Evolutionary conservation across 2,797 vertebrate species (phyloP).

Genomic region (Rhadinocentrus ornatus): DNA sequence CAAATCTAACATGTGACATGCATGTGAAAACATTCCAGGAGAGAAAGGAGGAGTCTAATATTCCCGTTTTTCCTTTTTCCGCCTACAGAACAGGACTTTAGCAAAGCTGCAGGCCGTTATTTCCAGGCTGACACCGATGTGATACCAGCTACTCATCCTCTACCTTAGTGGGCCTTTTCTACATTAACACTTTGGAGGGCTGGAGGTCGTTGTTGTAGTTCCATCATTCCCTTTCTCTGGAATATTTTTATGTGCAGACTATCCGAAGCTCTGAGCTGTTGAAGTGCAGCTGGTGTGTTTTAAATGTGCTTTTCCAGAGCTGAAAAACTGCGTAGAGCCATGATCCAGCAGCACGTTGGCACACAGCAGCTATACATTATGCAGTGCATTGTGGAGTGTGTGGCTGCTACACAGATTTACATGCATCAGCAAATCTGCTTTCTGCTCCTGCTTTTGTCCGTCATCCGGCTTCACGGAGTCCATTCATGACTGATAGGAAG

Average conservation of each 20-base stretch:
- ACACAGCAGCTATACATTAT: conserved; percentile 63
- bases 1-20: too few relatives aligned
- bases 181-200: background rate
- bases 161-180: background rate
- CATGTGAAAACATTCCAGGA: too few relatives aligned
- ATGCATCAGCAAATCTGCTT: conserved; percentile 70
- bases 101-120: too few relatives aligned
- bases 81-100: too few relatives aligned
- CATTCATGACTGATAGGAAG: conserved; percentile 87
- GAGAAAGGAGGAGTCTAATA: too few relatives aligned
- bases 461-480: conserved; percentile 79
- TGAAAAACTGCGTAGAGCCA: conserved; percentile 40
- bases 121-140: background rate
- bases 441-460: conserved; percentile 67
- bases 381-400: conserved; percentile 64
- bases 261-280: conserved; percentile 18
- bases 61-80: too few relatives aligned
- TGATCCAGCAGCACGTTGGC: conserved; percentile 49
- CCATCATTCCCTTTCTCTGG: background rate
- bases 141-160: background rate
- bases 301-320: conserved; percentile 25
- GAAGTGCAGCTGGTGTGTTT: conserved; percentile 11
- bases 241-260: background rate
- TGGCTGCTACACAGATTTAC: conserved; percentile 51
- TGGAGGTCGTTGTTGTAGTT: background rate